phyloP scores from a whole-genome alignment of 1,140 invertebrate species.

The Papilio machaon region DNA sequence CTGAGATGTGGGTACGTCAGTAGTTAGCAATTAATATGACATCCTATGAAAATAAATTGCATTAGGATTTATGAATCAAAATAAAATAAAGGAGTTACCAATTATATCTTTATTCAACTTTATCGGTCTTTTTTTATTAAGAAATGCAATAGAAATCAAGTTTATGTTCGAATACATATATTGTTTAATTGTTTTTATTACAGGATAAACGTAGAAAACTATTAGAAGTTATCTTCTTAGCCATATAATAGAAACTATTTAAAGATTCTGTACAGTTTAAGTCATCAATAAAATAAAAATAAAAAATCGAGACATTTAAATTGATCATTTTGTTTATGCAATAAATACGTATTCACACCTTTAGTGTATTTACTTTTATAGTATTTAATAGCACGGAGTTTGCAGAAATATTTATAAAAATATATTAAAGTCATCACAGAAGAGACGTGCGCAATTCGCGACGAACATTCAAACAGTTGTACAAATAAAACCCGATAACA shows the following conservation, averaged over 20 bases:
- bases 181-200: too few relatives aligned
- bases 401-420: constrained; percentile 12
- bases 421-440: background rate
- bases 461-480: constrained; percentile 4
- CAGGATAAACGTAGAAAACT: too few relatives aligned
- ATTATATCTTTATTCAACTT: too few relatives aligned
- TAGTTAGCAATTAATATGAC: background rate
- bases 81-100: too few relatives aligned
- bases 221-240: too few relatives aligned
- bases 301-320: background rate
- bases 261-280: background rate
- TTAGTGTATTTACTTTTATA: background rate
- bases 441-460: constrained; percentile 6
- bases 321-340: constrained; percentile 1
- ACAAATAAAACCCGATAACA: background rate
- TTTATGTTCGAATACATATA: too few relatives aligned
- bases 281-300: background rate
- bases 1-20: background rate
- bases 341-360: background rate
- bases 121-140: too few relatives aligned
- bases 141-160: too few relatives aligned
- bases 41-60: background rate
- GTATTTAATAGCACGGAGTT: constrained; percentile 1
- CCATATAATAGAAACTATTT: too few relatives aligned
- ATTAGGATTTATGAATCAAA: too few relatives aligned